Percentiles rank a stretch among this genome's conserved stretches.
phyloP scores from a whole-genome alignment of 1,140 invertebrate genomes.

The Globodera rostochiensis region DNA sequence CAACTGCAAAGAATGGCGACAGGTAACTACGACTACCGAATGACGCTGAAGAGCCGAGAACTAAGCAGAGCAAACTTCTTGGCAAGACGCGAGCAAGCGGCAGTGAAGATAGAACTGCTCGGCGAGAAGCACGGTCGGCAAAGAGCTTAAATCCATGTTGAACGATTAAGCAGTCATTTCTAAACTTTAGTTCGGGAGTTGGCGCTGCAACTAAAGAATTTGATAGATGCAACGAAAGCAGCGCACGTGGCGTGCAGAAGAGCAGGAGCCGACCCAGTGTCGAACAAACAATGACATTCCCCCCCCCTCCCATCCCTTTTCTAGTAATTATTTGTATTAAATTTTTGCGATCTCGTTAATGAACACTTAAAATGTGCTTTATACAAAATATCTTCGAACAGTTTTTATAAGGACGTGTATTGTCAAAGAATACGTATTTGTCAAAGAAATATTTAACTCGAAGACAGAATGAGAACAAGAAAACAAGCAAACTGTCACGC shows the following conservation, averaged over 20 bases:
- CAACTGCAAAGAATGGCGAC: conserved; percentile 94
- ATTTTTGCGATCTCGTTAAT: too few relatives aligned
- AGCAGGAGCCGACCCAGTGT: too few relatives aligned
- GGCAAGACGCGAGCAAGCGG: conserved; percentile 85
- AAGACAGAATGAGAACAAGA: too few relatives aligned
- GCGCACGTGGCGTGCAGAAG: background rate
- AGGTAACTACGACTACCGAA: conserved; percentile 95
- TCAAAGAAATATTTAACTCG: too few relatives aligned
- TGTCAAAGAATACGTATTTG: too few relatives aligned
- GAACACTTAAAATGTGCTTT: too few relatives aligned
- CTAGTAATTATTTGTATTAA: too few relatives aligned
- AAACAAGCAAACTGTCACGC: too few relatives aligned
- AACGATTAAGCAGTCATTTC: conserved; percentile 3
- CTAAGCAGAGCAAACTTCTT: conserved; percentile 87
- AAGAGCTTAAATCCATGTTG: background rate
- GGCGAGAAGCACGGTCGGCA: conserved; percentile 85
- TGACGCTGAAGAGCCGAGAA: conserved; percentile 90
- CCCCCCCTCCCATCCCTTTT: too few relatives aligned
- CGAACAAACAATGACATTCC: too few relatives aligned
- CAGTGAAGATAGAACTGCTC: conserved; percentile 92
- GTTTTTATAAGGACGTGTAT: too few relatives aligned
- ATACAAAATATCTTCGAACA: too few relatives aligned
- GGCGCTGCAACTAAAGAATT: conserved; percentile 40
- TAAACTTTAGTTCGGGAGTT: conserved; percentile 48
- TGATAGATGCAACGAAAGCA: conserved; percentile 37